phyloP scores from a whole-genome alignment of 1,140 invertebrate species.

The Agrilus planipennis region DNA sequence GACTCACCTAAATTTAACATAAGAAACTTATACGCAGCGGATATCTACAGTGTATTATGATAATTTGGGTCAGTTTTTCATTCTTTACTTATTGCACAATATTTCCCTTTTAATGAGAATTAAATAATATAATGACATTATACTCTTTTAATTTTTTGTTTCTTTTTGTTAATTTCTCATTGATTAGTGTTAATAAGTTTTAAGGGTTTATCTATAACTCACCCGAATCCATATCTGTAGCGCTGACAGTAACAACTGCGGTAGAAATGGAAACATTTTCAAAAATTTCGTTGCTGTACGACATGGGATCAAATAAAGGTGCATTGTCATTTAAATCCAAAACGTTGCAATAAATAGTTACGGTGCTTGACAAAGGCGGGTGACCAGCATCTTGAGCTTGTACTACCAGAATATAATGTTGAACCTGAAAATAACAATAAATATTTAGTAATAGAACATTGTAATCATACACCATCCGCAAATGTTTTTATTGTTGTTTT shows the following conservation, averaged over 20 bases:
- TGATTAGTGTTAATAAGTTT: too few species aligned
- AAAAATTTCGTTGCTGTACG: conserved; percentile 73
- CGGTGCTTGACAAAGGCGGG: conserved; percentile 78
- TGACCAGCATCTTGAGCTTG: conserved; percentile 82
- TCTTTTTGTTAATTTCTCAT: too few species aligned
- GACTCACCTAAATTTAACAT: too few species aligned
- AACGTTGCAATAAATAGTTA: conserved; percentile 88
- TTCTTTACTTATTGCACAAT: too few species aligned
- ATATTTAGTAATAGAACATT: not conserved
- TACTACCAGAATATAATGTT: conserved; percentile 87
- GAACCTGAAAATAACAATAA: conserved; percentile 52
- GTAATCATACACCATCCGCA: not conserved
- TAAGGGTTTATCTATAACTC: too few species aligned
- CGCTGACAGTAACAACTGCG: conserved; percentile 68
- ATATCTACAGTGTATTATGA: too few species aligned
- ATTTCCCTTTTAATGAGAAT: too few species aligned
- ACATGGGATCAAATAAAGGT: conserved; percentile 82
- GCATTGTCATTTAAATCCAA: conserved; percentile 91
- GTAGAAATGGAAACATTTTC: conserved; percentile 77
- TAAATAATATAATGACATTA: too few species aligned
- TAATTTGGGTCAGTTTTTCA: too few species aligned
- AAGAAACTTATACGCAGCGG: too few species aligned
- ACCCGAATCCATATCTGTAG: conserved; percentile 86
- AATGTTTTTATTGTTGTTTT: not conserved
- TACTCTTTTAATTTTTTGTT: too few species aligned